Evolutionary conservation across 2,797 vertebrate genomes (phyloP).

Genomic region (Xenentodon cancila): DNA sequence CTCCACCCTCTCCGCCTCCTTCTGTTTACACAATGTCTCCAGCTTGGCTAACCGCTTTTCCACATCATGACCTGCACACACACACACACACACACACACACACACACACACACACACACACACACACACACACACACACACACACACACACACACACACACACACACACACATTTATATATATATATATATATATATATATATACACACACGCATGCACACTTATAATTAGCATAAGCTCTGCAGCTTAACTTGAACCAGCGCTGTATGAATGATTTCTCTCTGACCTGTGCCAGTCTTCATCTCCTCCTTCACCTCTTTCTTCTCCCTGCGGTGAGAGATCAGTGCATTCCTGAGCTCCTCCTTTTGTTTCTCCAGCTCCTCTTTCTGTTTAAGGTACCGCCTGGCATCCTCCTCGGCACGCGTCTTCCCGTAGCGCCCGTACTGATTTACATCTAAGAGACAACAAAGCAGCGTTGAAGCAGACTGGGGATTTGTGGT

Average conservation of each 20-base stretch:
- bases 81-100: conserved; percentile 28
- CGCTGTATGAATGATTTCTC: conserved; percentile 6
- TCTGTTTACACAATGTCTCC: conserved; percentile 89
- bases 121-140: conserved; percentile 22
- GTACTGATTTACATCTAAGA: conserved; percentile 91
- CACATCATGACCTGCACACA: conserved; percentile 68
- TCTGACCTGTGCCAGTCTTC: conserved; percentile 84
- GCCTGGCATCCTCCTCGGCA: conserved; percentile 93
- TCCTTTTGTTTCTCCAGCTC: conserved; percentile 93
- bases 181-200: too few species aligned
- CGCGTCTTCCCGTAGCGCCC: conserved; percentile 94
- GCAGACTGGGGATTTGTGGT: not conserved
- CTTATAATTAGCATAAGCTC: conserved; percentile 2
- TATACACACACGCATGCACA: not conserved
- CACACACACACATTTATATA: conserved; percentile 25
- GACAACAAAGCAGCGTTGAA: conserved; percentile 9
- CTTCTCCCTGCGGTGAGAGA: conserved; percentile 88
- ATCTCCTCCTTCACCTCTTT: conserved; percentile 87
- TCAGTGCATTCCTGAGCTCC: conserved; percentile 84
- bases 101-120: conserved; percentile 20
- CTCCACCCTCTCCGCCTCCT: conserved; percentile 91
- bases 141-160: conserved; percentile 24
- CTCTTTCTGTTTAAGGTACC: conserved; percentile 91
- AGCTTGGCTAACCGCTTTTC: conserved; percentile 85
- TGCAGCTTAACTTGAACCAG: conserved; percentile 3